Evolutionary conservation across 92 coral and sea anemone species (phyloP).

Genomic region (Blastomussa wellsi): DNA sequence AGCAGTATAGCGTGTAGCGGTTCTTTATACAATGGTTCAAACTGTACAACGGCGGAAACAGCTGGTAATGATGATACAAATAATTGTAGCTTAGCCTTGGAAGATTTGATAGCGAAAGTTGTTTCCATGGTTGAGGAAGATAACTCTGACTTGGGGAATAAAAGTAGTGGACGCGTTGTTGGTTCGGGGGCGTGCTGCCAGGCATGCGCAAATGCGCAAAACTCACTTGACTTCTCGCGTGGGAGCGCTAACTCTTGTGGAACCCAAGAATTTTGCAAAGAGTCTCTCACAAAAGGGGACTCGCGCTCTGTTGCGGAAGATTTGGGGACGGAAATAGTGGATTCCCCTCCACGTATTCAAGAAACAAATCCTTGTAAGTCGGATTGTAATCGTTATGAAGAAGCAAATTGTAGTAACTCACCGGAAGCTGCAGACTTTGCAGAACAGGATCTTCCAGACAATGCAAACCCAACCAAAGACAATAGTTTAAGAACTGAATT

Average conservation of each 20-base stretch:
- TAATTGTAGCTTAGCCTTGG: neutral
- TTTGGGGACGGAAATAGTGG: neutral
- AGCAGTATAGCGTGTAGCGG: neutral
- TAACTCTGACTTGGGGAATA: neutral
- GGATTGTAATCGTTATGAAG: neutral
- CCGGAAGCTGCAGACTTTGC: neutral
- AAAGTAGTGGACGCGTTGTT: neutral
- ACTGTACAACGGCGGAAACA: neutral
- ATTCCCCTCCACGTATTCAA: neutral
- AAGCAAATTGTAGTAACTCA: neutral
- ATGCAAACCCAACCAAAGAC: neutral
- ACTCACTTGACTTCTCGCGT: neutral
- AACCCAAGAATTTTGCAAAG: neutral
- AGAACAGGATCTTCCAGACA: neutral
- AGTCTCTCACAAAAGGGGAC: neutral
- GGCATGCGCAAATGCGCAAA: neutral
- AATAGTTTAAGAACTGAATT: conserved; percentile 3
- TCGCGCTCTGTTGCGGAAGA: neutral
- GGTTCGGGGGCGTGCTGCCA: neutral
- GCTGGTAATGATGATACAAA: neutral
- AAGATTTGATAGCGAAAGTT: conserved; percentile 20
- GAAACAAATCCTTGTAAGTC: neutral
- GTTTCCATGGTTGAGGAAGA: neutral
- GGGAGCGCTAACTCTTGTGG: neutral
- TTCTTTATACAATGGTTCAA: conserved; percentile 1